Percentiles rank a stretch among this genome's conserved stretches.
These are phyloP conservation scores for Boulengeromyrus knoepffleri DNA, from an alignment of 2,113 vertebrate genomes.

Conservation along the genomic window DNA sequence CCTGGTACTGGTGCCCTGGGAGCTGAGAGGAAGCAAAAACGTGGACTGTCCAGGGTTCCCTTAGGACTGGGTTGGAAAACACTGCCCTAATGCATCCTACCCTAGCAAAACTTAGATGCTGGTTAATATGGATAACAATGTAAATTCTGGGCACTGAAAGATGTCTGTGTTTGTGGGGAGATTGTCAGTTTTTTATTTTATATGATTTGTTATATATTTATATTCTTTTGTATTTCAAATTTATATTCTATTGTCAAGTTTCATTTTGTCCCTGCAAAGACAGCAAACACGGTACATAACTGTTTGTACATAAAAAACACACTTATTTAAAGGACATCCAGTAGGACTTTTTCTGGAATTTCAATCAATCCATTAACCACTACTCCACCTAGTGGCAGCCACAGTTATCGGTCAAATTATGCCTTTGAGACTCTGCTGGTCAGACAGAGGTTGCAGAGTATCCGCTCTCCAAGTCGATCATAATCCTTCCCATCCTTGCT, in stretches of 20 bases:
- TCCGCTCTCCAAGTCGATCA: background rate
- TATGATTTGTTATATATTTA: background rate
- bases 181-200: background rate
- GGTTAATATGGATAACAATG: background rate
- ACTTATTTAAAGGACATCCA: background rate
- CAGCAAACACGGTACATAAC: background rate
- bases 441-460: no score
- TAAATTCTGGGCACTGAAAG: background rate
- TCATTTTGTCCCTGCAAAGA: background rate
- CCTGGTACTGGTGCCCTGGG: no score
- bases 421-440: background rate
- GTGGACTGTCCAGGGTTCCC: no score
- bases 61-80: background rate
- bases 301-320: background rate
- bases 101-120: background rate
- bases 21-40: no score
- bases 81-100: background rate
- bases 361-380: background rate
- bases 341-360: background rate
- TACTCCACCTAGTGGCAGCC: background rate
- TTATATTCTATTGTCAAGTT: background rate
- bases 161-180: background rate
- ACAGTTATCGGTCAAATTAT: background rate
- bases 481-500: no score
- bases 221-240: no score